A percentile compares a stretch with the other conserved stretches of the same genome.
These are phyloP conservation scores for Unio delphinus DNA, from an alignment of 2,888 invertebrate genomes.

Conservation along the genomic window DNA sequence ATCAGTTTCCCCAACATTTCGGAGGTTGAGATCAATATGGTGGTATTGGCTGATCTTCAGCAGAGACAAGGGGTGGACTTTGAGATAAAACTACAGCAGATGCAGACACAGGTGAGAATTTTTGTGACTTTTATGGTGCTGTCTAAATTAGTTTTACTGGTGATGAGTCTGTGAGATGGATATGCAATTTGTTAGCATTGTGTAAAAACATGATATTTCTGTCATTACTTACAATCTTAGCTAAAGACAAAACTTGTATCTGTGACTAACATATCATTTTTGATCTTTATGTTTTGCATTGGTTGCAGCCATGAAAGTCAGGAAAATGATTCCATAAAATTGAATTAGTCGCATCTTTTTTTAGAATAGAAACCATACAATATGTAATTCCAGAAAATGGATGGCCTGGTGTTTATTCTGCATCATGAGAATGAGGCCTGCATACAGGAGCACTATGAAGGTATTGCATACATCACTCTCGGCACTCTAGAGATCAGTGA, in stretches of 20 bases:
- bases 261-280: not conserved
- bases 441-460: conserved; percentile 52
- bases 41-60: conserved; percentile 60
- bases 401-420: conserved; percentile 30
- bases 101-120: conserved; percentile 36
- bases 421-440: conserved; percentile 35
- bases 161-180: too few species aligned
- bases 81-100: conserved; percentile 33
- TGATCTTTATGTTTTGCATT: too few species aligned
- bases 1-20: conserved; percentile 28
- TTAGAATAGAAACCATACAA: too few species aligned
- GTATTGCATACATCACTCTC: conserved; percentile 58
- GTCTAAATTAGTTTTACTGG: not conserved
- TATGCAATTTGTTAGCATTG: too few species aligned
- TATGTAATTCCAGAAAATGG: conserved; percentile 18
- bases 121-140: not conserved
- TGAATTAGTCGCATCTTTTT: too few species aligned
- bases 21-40: conserved; percentile 43
- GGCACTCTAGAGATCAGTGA: conserved; percentile 51
- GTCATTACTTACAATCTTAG: not conserved
- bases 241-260: not conserved
- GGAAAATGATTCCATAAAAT: too few species aligned
- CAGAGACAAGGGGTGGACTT: conserved; percentile 60
- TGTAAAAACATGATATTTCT: not conserved
- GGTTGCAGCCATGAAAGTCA: too few species aligned